A percentile compares a stretch with the other conserved stretches of the same genome.
These are phyloP conservation scores for Chromobotia macracanthus DNA, from an alignment of 2,797 vertebrate genomes.

Conservation along the genomic window DNA sequence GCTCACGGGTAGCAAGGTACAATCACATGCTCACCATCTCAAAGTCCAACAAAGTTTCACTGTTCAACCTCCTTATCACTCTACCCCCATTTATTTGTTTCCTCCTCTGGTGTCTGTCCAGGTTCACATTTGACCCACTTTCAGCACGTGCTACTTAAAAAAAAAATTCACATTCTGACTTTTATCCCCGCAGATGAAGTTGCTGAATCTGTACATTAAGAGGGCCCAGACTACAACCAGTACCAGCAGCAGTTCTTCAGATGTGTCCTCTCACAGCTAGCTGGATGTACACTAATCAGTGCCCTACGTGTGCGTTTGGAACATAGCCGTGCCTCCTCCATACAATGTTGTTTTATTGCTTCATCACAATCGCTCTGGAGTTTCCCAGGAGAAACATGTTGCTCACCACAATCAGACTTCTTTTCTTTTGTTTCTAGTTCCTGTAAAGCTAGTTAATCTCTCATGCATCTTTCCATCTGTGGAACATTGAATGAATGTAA, in stretches of 20 bases:
- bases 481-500: slow-evolving; percentile 49
- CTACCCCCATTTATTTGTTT: slow-evolving; percentile 56
- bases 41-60: slow-evolving; percentile 71
- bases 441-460: slow-evolving; percentile 58
- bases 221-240: slow-evolving; percentile 97
- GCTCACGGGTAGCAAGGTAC: slow-evolving; percentile 98
- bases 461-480: slow-evolving; percentile 67
- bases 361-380: slow-evolving; percentile 66
- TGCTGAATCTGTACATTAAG: slow-evolving; percentile 97
- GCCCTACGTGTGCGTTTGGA: slow-evolving; percentile 20
- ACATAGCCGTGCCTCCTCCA: slow-evolving; percentile 73
- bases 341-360: slow-evolving; percentile 68
- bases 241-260: slow-evolving; percentile 98
- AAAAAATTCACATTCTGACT: not conserved
- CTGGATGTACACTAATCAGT: slow-evolving; percentile 50
- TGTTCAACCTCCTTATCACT: slow-evolving; percentile 25
- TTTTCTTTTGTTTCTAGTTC: slow-evolving; percentile 64
- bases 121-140: slow-evolving; percentile 50
- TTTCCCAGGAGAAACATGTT: slow-evolving; percentile 69
- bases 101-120: too few species aligned
- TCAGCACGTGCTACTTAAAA: not conserved
- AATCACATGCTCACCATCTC: slow-evolving; percentile 21
- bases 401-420: slow-evolving; percentile 84
- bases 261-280: slow-evolving; percentile 97
- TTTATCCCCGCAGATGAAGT: slow-evolving; percentile 89